Conservation (phyloP, 92 coral and sea anemone species). For the Porites rus region DNA sequence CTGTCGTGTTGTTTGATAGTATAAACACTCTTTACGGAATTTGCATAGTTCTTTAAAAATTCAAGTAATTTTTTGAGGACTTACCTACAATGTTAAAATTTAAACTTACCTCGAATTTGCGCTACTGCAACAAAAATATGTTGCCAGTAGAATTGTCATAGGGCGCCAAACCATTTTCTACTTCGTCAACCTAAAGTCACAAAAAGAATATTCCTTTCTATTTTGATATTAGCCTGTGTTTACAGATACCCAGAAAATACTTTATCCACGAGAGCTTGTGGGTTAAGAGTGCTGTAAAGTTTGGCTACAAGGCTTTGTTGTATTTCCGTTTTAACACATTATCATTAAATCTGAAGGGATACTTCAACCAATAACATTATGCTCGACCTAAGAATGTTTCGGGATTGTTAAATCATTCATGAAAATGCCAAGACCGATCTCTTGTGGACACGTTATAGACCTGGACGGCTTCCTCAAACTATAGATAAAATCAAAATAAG, state of each 20-base stretch:
- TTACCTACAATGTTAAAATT: background rate
- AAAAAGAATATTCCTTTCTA: background rate
- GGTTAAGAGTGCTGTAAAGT: background rate
- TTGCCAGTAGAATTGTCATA: background rate
- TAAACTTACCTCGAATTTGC: slow-evolving; percentile 13
- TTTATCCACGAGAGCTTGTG: too few relatives aligned
- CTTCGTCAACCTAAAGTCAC: background rate
- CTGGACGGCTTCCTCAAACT: background rate
- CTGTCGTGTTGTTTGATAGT: too few relatives aligned
- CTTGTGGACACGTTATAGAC: background rate
- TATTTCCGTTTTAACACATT: background rate
- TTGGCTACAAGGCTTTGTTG: background rate
- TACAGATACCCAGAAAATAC: background rate
- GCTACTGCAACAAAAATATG: background rate
- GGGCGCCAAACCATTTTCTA: background rate
- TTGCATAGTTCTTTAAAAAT: too few relatives aligned
- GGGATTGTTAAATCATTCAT: background rate
- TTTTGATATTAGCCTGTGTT: background rate
- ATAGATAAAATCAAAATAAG: background rate
- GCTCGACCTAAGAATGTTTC: background rate
- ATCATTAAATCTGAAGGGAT: background rate
- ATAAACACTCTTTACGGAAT: too few relatives aligned
- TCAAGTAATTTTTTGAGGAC: too few relatives aligned
- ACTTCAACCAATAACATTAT: background rate
- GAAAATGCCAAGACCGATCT: background rate